Conservation (phyloP, 2,113 vertebrate genomes). For the Ailurus styani region DNA sequence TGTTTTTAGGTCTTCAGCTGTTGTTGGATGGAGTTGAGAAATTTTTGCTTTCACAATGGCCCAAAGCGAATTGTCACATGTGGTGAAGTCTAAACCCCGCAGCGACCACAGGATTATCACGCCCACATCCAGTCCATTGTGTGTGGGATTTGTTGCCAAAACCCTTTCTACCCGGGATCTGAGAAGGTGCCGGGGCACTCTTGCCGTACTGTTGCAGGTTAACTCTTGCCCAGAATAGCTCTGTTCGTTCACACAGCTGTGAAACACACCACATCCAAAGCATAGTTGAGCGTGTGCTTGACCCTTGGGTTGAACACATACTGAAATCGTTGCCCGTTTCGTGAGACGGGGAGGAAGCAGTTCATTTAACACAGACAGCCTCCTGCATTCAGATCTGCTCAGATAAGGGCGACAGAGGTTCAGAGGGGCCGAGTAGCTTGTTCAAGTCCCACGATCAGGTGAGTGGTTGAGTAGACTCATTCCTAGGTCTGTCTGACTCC, state of each 20-base stretch:
- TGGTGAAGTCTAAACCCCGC: background rate
- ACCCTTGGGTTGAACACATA: background rate
- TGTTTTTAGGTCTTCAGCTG: conserved; percentile 25
- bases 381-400: background rate
- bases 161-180: background rate
- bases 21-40: conserved; percentile 9
- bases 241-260: background rate
- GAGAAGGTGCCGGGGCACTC: background rate
- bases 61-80: background rate
- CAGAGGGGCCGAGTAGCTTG: background rate
- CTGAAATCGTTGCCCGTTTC: background rate
- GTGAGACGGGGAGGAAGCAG: background rate
- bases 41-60: background rate
- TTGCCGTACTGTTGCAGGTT: background rate
- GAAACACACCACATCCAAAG: background rate
- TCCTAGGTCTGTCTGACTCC: background rate
- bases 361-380: background rate
- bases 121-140: background rate
- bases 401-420: too few relatives aligned
- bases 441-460: background rate
- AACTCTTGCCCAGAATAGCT: background rate
- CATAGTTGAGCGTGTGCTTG: background rate
- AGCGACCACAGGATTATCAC: background rate
- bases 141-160: background rate
- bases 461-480: background rate